Evolutionary conservation across 2,797 vertebrate genomes (phyloP), one percentile per base, ranked within the genome.

Genomic region (Bovichtus diacanthus): DNA sequence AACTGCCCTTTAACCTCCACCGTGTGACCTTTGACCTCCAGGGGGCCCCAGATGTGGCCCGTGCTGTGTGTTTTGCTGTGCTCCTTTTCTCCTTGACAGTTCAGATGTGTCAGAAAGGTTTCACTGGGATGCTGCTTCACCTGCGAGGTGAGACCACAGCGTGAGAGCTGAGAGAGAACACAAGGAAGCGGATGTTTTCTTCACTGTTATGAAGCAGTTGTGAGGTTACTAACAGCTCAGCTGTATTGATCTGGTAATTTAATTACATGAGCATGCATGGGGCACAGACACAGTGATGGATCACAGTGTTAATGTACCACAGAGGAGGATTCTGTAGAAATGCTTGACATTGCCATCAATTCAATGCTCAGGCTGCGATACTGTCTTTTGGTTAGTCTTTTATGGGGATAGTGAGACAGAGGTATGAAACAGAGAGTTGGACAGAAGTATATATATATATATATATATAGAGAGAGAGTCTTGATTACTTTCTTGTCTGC

Each of bases 241-340:
- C 92, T 76, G 84, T 96, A 97, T 97, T 94, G 97, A 97, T 97
- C 95, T 92, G 92, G 85, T 96, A 95, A 96, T 96, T 96, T 95
- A 95, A 97, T 97, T 96, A 95, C 93, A 94, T 84, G 83, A 93
- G 90, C 51, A 58, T 58, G 60, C 63, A 81, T 82, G 88, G 62
- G 55, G 60, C 78, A 81, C 54, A 63, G 36, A 64, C 61, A 50
- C 23, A 21, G n/a, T 76, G 83, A 82, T 78, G 53, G 74, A 84
- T 88, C 80, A 74, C 74, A 65, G 56, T 23, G 39, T 65, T 65
- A 5, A 70, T 27, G 55, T n/a, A 50, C 31, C 19, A 53, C 43
- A 61, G 21, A 23, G 12, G 58, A 71, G 13, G 47, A 62, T n/a
- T 18, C 21, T 51, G 64, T 6, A 36, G 55, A 34, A 78, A 19